Conservation (phyloP, 2,113 vertebrate genomes). For the Centropus unirufus region DNA sequence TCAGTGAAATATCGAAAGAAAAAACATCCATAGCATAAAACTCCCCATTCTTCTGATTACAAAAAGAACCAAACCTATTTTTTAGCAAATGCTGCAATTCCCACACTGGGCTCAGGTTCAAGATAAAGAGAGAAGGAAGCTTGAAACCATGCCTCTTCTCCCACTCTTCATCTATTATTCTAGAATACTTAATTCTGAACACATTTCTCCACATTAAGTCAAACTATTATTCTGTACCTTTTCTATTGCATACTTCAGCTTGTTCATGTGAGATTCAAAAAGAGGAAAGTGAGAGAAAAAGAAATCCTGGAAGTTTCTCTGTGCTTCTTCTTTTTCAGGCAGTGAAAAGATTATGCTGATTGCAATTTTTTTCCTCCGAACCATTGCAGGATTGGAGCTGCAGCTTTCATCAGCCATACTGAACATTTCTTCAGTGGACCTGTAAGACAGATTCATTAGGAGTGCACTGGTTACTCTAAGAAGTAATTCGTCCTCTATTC, state of each 20-base stretch:
- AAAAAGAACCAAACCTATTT: not conserved
- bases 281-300: conserved; percentile 91
- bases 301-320: conserved; percentile 86
- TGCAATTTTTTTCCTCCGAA: conserved; percentile 87
- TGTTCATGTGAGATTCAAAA: conserved; percentile 91
- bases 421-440: conserved; percentile 87
- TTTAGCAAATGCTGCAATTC: not conserved
- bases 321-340: conserved; percentile 84
- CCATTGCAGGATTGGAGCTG: conserved; percentile 82
- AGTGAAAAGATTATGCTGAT: conserved; percentile 87
- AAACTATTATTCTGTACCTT: conserved; percentile 76
- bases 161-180: conserved; percentile 27
- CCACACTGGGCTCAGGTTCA: conserved; percentile 14
- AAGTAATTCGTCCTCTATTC: not conserved
- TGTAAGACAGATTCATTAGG: conserved; percentile 43
- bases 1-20: not conserved
- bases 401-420: conserved; percentile 88
- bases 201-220: not conserved
- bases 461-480: not conserved
- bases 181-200: not conserved
- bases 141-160: conserved; percentile 26
- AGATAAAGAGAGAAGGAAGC: conserved; percentile 17
- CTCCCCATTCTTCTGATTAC: not conserved
- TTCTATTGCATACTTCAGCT: conserved; percentile 87
- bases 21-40: not conserved